phyloP scores from a whole-genome alignment of 2,797 vertebrate species.

The Toxotes lorentzi region DNA sequence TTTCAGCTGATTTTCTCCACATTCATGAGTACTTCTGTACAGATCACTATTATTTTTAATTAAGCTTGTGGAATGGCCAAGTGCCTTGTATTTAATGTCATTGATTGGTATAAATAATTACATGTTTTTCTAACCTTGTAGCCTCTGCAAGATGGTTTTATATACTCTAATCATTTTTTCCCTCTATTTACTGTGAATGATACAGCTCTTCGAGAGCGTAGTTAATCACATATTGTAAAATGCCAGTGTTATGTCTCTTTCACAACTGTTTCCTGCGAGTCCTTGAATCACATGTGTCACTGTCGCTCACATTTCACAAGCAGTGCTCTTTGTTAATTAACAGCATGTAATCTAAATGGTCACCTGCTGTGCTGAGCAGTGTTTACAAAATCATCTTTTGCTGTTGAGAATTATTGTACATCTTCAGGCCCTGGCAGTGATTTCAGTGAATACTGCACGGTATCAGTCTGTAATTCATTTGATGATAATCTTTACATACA shows the following conservation, averaged over 20 bases:
- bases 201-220: not conserved
- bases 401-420: slow-evolving; percentile 15
- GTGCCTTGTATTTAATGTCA: slow-evolving; percentile 8
- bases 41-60: slow-evolving; percentile 17
- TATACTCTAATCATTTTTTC: not conserved
- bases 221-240: slow-evolving; percentile 1
- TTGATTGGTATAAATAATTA: slow-evolving; percentile 8
- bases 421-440: slow-evolving; percentile 31
- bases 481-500: slow-evolving; percentile 30
- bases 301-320: slow-evolving; percentile 1
- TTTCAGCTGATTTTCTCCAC: not conserved
- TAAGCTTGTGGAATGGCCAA: slow-evolving; percentile 20
- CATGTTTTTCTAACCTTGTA: not conserved
- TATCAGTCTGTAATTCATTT: slow-evolving; percentile 11
- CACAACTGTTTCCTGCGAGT: not conserved
- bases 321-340: slow-evolving; percentile 16
- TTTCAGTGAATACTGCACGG: slow-evolving; percentile 14
- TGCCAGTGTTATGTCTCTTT: not conserved
- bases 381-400: slow-evolving; percentile 22
- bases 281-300: not conserved
- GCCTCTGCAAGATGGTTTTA: not conserved
- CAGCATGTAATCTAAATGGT: slow-evolving; percentile 25
- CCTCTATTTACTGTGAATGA: not conserved
- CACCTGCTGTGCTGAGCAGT: slow-evolving; percentile 38
- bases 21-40: not conserved